Evolutionary conservation across 2,797 vertebrate genomes (phyloP).

Genomic region (Phrynocephalus forsythii): DNA sequence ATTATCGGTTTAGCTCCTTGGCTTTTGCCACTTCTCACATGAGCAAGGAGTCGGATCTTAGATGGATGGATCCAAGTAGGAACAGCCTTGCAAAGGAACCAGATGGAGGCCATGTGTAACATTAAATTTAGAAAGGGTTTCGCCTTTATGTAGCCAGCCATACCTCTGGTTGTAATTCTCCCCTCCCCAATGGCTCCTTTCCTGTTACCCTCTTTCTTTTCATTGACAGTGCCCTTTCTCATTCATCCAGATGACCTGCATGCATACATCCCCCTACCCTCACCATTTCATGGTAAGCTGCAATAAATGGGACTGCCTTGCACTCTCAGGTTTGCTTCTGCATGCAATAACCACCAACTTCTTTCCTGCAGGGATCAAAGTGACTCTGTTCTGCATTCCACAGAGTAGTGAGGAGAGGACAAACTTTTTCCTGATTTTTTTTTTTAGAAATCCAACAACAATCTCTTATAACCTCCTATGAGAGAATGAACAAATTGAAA

Average conservation of each 20-base stretch:
- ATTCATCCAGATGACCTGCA: background rate
- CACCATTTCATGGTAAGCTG: constrained; percentile 35
- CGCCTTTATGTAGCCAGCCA: background rate
- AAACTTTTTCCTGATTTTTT: background rate
- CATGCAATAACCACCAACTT: constrained; percentile 20
- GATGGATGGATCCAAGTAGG: background rate
- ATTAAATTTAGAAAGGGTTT: background rate
- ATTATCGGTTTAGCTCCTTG: background rate
- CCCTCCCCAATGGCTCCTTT: background rate
- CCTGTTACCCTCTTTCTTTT: background rate
- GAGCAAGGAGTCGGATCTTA: too few species aligned
- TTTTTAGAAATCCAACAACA: background rate
- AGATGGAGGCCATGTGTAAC: background rate
- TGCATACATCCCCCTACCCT: background rate
- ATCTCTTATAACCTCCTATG: background rate
- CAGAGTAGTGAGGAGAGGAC: background rate
- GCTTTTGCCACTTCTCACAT: too few species aligned
- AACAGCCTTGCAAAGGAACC: background rate
- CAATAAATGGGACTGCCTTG: background rate
- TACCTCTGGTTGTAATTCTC: background rate
- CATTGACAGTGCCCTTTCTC: constrained; percentile 15
- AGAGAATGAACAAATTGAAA: constrained; percentile 14
- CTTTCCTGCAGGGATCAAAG: constrained; percentile 19
- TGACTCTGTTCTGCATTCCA: background rate
- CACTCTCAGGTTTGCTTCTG: constrained; percentile 23